Evolutionary conservation across 2,888 invertebrate genomes (phyloP).

Genomic region (Agelastica alni): DNA sequence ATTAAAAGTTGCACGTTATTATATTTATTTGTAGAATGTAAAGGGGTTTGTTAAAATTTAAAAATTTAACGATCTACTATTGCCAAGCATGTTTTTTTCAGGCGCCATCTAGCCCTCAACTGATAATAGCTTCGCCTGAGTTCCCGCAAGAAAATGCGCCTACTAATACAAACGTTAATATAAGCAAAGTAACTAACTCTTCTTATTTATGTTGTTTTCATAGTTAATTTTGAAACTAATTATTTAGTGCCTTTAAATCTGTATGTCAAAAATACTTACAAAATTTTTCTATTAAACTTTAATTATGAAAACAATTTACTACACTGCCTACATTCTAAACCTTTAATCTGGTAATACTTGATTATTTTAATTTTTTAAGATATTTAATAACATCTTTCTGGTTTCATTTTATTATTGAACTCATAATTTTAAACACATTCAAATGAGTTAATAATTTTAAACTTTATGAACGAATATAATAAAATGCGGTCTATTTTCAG

Average conservation of each 20-base stretch:
- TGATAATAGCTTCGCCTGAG: slow-evolving; percentile 57
- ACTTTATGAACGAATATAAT: no score
- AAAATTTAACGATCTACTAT: no score
- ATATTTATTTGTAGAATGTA: no score
- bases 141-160: slow-evolving; percentile 42
- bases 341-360: slow-evolving; percentile 17
- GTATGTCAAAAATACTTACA: background rate
- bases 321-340: slow-evolving; percentile 1
- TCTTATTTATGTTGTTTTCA: slow-evolving; percentile 5
- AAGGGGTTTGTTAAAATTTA: no score
- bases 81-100: slow-evolving; percentile 42
- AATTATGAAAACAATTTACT: no score
- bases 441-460: no score
- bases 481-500: no score
- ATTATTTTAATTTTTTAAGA: background rate
- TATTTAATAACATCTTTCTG: no score
- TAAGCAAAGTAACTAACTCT: slow-evolving; percentile 35
- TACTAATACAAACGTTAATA: slow-evolving; percentile 30
- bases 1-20: no score
- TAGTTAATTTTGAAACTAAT: slow-evolving; percentile 2
- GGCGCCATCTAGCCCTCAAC: slow-evolving; percentile 66
- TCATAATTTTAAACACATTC: no score
- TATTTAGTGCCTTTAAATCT: background rate
- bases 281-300: background rate
- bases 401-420: no score